Conservation (phyloP, 2,797 vertebrate genomes). For the Gymnodraco acuticeps region DNA sequence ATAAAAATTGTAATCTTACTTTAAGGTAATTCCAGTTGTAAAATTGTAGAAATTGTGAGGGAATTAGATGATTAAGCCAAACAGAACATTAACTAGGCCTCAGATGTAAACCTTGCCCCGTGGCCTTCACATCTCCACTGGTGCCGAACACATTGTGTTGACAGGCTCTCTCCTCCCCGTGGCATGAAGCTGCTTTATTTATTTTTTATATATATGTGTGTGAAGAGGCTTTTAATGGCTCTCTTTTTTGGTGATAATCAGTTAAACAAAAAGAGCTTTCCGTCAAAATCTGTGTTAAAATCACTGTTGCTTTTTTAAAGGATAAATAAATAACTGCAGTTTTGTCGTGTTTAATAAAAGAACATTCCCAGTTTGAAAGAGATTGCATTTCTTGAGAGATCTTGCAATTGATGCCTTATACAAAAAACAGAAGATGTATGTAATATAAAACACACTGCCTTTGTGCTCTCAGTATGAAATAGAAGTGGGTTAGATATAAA, state of each 20-base stretch:
- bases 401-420: no score
- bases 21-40: neutral
- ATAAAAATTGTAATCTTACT: no score
- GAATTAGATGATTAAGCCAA: neutral
- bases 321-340: neutral
- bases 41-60: neutral
- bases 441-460: no score
- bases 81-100: constrained; percentile 15
- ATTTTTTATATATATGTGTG: no score
- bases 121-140: constrained; percentile 70
- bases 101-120: constrained; percentile 33
- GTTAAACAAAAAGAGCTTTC: neutral
- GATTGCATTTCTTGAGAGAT: no score
- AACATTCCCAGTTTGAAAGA: no score
- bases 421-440: no score
- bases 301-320: neutral
- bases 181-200: constrained; percentile 15
- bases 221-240: neutral
- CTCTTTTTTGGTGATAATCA: neutral
- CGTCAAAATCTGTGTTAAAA: neutral
- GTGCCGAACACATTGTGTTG: constrained; percentile 78
- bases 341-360: neutral
- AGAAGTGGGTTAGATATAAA: neutral
- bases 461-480: neutral
- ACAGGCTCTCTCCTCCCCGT: constrained; percentile 57